Evolutionary conservation across 1,140 invertebrate genomes (phyloP).

Genomic region (Heliconius hermathena): DNA sequence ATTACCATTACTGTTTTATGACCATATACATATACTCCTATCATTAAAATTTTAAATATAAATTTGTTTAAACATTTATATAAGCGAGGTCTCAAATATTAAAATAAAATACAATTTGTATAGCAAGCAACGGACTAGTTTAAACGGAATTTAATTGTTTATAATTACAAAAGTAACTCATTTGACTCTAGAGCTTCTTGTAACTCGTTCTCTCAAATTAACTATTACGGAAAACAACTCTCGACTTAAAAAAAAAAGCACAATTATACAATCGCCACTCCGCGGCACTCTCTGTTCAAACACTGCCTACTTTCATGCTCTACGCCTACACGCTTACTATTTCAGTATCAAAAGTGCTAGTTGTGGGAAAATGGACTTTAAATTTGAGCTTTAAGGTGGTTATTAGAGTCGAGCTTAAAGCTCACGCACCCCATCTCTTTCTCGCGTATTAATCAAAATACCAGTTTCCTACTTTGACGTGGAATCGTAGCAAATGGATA

Average conservation of each 20-base stretch:
- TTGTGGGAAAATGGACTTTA: constrained; percentile 60
- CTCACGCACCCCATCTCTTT: constrained; percentile 75
- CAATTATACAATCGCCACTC: constrained; percentile 68
- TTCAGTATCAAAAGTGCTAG: constrained; percentile 61
- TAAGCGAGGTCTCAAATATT: constrained; percentile 28
- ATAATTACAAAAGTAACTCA: constrained; percentile 34
- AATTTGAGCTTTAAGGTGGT: constrained; percentile 48
- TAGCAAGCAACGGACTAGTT: background rate
- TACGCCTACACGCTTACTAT: constrained; percentile 79
- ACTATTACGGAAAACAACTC: constrained; percentile 53
- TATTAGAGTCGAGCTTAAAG: constrained; percentile 36
- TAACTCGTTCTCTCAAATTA: constrained; percentile 43
- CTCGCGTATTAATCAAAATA: constrained; percentile 81
- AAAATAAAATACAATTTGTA: background rate
- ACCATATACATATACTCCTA: background rate
- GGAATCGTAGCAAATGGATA: constrained; percentile 80
- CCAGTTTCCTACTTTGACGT: constrained; percentile 80
- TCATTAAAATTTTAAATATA: constrained; percentile 2
- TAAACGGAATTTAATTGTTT: constrained; percentile 31
- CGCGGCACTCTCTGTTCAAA: constrained; percentile 67
- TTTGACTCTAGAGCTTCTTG: constrained; percentile 33
- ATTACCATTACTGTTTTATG: constrained; percentile 13
- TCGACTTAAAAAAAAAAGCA: constrained; percentile 53
- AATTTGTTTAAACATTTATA: background rate
- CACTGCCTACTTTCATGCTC: constrained; percentile 79